Percentiles rank a stretch among this genome's conserved stretches.
Evolutionary conservation across 1,140 invertebrate genomes (phyloP).

Genomic region (Drosophila serrata): DNA sequence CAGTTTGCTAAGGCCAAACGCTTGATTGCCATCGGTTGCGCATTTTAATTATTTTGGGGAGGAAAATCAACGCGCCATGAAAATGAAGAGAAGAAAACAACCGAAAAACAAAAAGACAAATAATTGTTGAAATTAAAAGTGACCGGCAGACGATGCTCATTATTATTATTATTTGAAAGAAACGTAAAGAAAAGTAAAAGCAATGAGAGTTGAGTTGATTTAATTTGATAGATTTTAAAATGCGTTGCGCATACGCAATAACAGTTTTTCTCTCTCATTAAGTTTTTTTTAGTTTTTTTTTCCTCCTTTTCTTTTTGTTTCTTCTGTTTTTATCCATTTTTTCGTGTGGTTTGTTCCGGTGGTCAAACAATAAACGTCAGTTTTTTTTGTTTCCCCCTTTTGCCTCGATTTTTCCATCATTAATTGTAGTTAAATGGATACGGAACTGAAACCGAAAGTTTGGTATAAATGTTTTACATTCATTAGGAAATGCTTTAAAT

Average conservation of each 20-base stretch:
- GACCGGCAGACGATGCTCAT: slow-evolving; percentile 28
- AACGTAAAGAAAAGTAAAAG: slow-evolving; percentile 61
- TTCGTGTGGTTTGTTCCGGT: slow-evolving; percentile 44
- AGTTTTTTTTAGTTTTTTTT: slow-evolving; percentile 22
- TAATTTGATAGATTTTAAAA: slow-evolving; percentile 45
- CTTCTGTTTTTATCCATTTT: slow-evolving; percentile 4
- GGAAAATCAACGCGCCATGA: slow-evolving; percentile 56
- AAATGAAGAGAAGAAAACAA: slow-evolving; percentile 12
- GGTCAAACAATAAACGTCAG: slow-evolving; percentile 73
- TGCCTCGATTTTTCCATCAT: slow-evolving; percentile 37
- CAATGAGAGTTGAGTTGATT: slow-evolving; percentile 1
- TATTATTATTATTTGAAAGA: slow-evolving; percentile 25
- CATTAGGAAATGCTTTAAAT: neutral
- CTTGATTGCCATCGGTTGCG: slow-evolving; percentile 51
- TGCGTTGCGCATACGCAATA: slow-evolving; percentile 49
- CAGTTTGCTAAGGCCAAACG: slow-evolving; percentile 37
- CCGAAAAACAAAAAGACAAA: slow-evolving; percentile 46
- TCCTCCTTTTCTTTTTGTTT: slow-evolving; percentile 4
- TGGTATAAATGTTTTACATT: slow-evolving; percentile 17
- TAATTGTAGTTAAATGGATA: slow-evolving; percentile 78
- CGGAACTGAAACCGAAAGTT: slow-evolving; percentile 23
- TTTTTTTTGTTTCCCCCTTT: slow-evolving; percentile 30
- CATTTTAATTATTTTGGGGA: slow-evolving; percentile 67
- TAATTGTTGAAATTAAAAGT: slow-evolving; percentile 79
- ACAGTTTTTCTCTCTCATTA: slow-evolving; percentile 39